Base-by-base conservation (phyloP, 2,888 invertebrate species). In the Palloptera scutellata region DNA sequence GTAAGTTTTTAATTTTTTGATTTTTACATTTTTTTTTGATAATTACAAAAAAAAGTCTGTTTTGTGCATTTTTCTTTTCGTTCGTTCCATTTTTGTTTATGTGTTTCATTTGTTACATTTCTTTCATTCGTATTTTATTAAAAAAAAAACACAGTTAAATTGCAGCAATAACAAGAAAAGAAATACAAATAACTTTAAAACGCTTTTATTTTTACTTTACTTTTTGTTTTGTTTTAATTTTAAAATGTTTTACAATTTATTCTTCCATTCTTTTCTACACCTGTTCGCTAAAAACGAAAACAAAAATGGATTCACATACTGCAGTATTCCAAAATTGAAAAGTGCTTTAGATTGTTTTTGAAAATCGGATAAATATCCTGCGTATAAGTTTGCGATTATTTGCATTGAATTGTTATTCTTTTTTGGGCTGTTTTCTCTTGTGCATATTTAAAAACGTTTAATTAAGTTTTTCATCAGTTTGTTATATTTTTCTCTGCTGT, bases 1-100 rank as follows among this genome's bases (percentile, higher is more conserved):
- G 95, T 95, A 91, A 92, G 94, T 92, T 81, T 75, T 60, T 66
- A 2, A 30, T 30, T 30, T 30, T 30, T 30, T 30, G 30, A n/a
- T 40, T 40, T 41, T 11, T 63, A n/a, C n/a, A n/a, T 52, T 63
- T 55, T 62, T 48, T 11, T 13, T 30, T 57, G 55, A 64, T 57
- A 64, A 61, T 52, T 61, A n/a, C n/a, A 30, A 61, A 30, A 30
- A 30, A 30, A 30, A 30, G 30, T 30, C 6, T 6, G 30, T 30
- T 30, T 64, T 54, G 19, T 71, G 20, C 43, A 51, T 64, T 65
- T 30, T 55, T 61, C 59, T 69, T 64, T 48, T 59, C 19, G 64
- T 66, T 66, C 30, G 61, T 69, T 65, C 30, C 30, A 53, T 68
- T 72, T 59, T 58, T 59, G 63, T 68, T 64, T n/a, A 57, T 42